phyloP scores from a whole-genome alignment of 2,797 vertebrate species.

The Manis crassicaudata region DNA sequence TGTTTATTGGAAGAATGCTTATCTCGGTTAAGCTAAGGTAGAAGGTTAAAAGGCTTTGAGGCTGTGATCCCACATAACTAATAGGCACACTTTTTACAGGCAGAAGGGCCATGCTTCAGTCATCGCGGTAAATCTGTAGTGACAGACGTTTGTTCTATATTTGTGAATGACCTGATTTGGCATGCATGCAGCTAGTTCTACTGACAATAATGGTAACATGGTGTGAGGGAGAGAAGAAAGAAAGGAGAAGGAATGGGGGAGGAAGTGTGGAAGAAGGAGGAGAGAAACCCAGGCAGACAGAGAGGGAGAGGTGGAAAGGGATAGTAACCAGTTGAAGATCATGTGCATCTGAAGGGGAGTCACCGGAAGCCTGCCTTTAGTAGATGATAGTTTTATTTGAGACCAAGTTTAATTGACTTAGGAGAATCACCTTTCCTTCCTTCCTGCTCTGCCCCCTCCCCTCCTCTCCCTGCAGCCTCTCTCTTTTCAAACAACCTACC shows the following conservation, averaged over 20 bases:
- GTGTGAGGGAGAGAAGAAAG: conserved; percentile 80
- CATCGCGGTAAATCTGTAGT: conserved; percentile 86
- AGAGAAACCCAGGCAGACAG: neutral
- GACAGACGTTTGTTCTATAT: conserved; percentile 87
- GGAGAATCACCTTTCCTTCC: neutral
- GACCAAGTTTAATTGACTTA: conserved; percentile 26
- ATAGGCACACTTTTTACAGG: conserved; percentile 83
- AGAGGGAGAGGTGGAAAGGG: neutral
- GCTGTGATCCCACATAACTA: conserved; percentile 71
- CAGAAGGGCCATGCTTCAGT: conserved; percentile 84
- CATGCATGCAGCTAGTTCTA: conserved; percentile 83
- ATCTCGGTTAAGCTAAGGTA: conserved; percentile 57
- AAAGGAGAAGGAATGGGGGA: conserved; percentile 29
- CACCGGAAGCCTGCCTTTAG: conserved; percentile 21
- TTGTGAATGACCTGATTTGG: conserved; percentile 89
- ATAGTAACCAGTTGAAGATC: neutral
- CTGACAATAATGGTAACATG: conserved; percentile 86
- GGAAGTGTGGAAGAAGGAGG: neutral
- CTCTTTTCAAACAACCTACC: neutral
- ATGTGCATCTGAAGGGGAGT: conserved; percentile 21
- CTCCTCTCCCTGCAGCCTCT: conserved; percentile 69
- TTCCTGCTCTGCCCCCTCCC: neutral
- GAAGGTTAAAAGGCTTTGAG: conserved; percentile 61
- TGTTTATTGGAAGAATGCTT: conserved; percentile 62
- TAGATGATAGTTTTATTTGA: conserved; percentile 52